Conservation (phyloP, 2,797 vertebrate species). For the Telmatherina bonti region DNA sequence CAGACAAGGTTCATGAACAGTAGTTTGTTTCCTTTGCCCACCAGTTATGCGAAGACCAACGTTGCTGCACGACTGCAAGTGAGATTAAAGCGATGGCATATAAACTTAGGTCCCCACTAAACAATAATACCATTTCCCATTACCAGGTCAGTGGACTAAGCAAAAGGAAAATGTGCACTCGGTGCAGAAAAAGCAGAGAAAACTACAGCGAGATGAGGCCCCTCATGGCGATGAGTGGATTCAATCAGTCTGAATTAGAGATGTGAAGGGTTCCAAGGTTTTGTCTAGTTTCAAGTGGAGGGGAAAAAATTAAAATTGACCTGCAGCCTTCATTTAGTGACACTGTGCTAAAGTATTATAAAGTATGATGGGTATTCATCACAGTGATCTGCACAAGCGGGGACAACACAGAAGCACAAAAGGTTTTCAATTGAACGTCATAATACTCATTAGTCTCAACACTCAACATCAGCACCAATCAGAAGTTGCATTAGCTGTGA, state of each 20-base stretch:
- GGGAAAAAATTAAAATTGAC: slow-evolving; percentile 82
- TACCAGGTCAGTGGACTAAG: slow-evolving; percentile 47
- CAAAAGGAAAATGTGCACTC: slow-evolving; percentile 62
- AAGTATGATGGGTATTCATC: slow-evolving; percentile 83
- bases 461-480: slow-evolving; percentile 81
- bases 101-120: slow-evolving; percentile 27
- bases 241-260: slow-evolving; percentile 81
- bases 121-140: slow-evolving; percentile 44
- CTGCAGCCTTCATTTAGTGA: slow-evolving; percentile 80
- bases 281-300: slow-evolving; percentile 81
- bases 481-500: slow-evolving; percentile 80
- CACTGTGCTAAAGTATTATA: slow-evolving; percentile 81
- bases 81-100: slow-evolving; percentile 43
- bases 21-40: slow-evolving; percentile 9
- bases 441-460: slow-evolving; percentile 82
- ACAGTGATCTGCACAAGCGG: slow-evolving; percentile 79
- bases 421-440: slow-evolving; percentile 83
- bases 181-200: slow-evolving; percentile 63
- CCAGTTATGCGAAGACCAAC: slow-evolving; percentile 6
- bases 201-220: slow-evolving; percentile 78
- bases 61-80: slow-evolving; percentile 6
- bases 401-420: slow-evolving; percentile 76
- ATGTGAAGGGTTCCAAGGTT: slow-evolving; percentile 79
- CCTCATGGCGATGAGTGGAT: slow-evolving; percentile 78
- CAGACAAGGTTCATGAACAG: slow-evolving; percentile 12